Evolutionary conservation across 2,113 vertebrate genomes (phyloP).

Genomic region (Lanius collurio): DNA sequence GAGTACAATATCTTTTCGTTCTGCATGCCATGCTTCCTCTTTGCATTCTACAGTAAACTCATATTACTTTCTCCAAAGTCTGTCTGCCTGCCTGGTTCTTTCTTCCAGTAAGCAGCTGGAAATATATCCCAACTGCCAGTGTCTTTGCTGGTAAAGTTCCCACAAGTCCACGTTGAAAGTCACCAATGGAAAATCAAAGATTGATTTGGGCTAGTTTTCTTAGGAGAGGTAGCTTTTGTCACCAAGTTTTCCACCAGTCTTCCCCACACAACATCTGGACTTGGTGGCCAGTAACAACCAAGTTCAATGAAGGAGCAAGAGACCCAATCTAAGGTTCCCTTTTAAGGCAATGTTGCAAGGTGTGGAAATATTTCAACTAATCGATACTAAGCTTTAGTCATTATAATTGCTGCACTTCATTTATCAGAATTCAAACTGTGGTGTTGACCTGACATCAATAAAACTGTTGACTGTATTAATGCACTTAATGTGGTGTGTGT

Average conservation of each 20-base stretch:
- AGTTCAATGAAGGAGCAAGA: background rate
- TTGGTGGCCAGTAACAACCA: background rate
- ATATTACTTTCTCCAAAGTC: background rate
- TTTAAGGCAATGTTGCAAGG: constrained; percentile 32
- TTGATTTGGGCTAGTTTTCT: background rate
- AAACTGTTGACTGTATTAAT: background rate
- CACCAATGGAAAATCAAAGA: background rate
- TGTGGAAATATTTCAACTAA: constrained; percentile 19
- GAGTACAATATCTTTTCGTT: fast-evolving
- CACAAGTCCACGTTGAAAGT: background rate
- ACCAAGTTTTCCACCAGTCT: background rate
- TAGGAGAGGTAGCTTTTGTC: background rate
- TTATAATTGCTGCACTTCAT: background rate
- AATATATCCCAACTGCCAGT: background rate
- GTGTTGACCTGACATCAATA: background rate
- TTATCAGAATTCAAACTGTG: background rate
- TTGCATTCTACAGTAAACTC: background rate
- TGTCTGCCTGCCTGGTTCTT: background rate
- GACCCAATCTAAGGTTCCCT: background rate
- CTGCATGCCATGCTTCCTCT: background rate
- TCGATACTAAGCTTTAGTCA: background rate
- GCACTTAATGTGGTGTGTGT: background rate
- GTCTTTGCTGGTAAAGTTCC: background rate
- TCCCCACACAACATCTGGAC: background rate
- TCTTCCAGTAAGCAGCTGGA: background rate